phyloP scores from a whole-genome alignment of 2,888 invertebrate genomes.

The Fragum whitleyi region DNA sequence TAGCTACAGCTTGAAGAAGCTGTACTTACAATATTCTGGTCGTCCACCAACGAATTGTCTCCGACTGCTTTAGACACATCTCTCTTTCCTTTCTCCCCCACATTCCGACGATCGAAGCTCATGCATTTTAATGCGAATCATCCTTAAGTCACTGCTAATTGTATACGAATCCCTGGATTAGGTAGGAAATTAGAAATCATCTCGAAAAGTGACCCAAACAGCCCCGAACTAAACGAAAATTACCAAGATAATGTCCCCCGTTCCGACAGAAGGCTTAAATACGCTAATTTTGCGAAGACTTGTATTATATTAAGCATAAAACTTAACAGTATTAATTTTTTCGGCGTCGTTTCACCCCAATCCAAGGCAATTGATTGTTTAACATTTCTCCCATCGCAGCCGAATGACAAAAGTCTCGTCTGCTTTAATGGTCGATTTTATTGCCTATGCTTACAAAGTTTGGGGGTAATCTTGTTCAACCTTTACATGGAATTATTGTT shows the following conservation, averaged over 20 bases:
- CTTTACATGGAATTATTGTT: constrained; percentile 11
- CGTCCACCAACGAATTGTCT: too few species aligned
- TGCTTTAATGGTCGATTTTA: constrained; percentile 2
- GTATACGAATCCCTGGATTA: constrained; percentile 62
- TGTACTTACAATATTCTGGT: too few species aligned
- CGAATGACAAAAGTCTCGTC: constrained; percentile 7
- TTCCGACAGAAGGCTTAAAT: constrained; percentile 49
- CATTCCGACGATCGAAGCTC: constrained; percentile 52
- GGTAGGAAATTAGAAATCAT: constrained; percentile 53
- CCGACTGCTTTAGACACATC: too few species aligned
- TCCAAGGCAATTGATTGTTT: constrained; percentile 59
- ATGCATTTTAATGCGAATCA: constrained; percentile 63
- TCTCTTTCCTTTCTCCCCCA: background rate
- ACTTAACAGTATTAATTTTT: constrained; percentile 67
- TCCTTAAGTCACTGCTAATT: constrained; percentile 60
- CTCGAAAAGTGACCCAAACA: constrained; percentile 65
- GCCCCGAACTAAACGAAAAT: constrained; percentile 42
- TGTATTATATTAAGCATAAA: constrained; percentile 65
- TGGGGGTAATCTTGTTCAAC: constrained; percentile 26
- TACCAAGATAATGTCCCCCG: constrained; percentile 44
- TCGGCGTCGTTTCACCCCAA: constrained; percentile 66
- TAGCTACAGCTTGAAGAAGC: too few species aligned
- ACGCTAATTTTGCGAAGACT: constrained; percentile 56
- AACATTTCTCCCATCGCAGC: constrained; percentile 1
- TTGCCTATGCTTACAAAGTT: constrained; percentile 10